Conservation (phyloP, 2,888 invertebrate species). For the Agonopterix arenella region DNA sequence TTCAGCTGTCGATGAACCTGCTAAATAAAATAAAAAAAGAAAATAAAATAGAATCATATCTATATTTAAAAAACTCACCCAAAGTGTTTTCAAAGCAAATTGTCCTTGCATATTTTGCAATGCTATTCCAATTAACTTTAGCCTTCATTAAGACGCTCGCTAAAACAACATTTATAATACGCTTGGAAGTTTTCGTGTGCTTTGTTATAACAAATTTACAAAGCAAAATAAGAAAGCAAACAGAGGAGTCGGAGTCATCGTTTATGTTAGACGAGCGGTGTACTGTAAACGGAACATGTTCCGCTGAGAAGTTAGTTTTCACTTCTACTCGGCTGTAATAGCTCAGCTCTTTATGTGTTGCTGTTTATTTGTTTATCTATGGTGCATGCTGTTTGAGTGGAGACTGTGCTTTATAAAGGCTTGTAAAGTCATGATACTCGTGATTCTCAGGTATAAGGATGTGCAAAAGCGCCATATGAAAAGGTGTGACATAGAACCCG, state of each 20-base stretch:
- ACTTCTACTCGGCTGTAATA: constrained; percentile 20
- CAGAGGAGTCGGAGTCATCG: constrained; percentile 54
- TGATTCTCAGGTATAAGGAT: too few species aligned
- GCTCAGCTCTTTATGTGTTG: constrained; percentile 1
- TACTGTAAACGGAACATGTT: constrained; percentile 44
- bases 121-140: constrained; percentile 12
- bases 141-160: constrained; percentile 25
- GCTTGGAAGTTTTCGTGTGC: constrained; percentile 32
- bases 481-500: too few species aligned
- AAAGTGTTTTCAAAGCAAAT: too few species aligned
- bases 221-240: constrained; percentile 55
- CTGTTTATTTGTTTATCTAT: constrained; percentile 5
- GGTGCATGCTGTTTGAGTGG: too few species aligned
- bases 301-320: constrained; percentile 50
- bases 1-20: too few species aligned
- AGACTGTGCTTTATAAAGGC: too few species aligned
- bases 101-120: neutral
- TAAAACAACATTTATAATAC: constrained; percentile 25
- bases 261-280: constrained; percentile 52
- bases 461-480: too few species aligned
- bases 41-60: too few species aligned
- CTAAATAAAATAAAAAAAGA: too few species aligned
- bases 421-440: too few species aligned
- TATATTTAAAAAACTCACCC: too few species aligned
- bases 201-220: constrained; percentile 48